Evolutionary conservation across 2,113 vertebrate genomes (phyloP).

Genomic region (Periophthalmus modestus): DNA sequence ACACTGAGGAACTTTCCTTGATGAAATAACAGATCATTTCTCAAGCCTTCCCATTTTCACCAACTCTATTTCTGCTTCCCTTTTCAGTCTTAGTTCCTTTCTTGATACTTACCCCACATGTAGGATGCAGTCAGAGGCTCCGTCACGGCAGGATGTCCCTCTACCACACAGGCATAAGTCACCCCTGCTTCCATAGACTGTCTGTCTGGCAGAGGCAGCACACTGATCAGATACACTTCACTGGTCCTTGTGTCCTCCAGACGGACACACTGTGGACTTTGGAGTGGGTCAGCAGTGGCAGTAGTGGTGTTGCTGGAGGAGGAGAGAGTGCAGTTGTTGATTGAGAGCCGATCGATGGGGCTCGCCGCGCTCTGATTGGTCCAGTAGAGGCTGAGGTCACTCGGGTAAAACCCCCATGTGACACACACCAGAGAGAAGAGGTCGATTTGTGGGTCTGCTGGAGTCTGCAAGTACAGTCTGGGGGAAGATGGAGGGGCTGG

Average conservation of each 20-base stretch:
- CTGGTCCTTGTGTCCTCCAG: slow-evolving; percentile 37
- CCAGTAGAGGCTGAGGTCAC: slow-evolving; percentile 53
- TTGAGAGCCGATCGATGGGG: slow-evolving; percentile 38
- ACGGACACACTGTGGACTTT: slow-evolving; percentile 37
- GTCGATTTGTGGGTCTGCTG: background rate
- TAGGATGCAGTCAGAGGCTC: slow-evolving; percentile 42
- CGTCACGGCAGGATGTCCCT: slow-evolving; percentile 50
- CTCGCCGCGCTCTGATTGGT: slow-evolving; percentile 34
- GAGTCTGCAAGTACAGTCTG: slow-evolving; percentile 52
- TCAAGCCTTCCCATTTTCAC: background rate
- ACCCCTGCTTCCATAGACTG: slow-evolving; percentile 22
- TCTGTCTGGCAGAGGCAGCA: slow-evolving; percentile 40
- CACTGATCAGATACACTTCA: slow-evolving; percentile 42
- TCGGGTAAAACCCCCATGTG: slow-evolving; percentile 61
- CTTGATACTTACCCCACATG: slow-evolving; percentile 47
- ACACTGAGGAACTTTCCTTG: background rate
- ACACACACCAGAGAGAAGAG: slow-evolving; percentile 53
- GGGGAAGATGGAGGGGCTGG: slow-evolving; percentile 56
- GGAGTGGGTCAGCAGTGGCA: background rate
- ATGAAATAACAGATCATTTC: background rate
- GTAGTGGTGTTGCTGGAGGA: background rate
- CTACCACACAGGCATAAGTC: slow-evolving; percentile 49
- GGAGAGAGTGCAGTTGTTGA: slow-evolving; percentile 50
- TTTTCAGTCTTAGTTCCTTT: background rate
- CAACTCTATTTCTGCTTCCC: background rate